Evolutionary conservation across 2,888 invertebrate species (phyloP).

Genomic region (Andrena bicolor): DNA sequence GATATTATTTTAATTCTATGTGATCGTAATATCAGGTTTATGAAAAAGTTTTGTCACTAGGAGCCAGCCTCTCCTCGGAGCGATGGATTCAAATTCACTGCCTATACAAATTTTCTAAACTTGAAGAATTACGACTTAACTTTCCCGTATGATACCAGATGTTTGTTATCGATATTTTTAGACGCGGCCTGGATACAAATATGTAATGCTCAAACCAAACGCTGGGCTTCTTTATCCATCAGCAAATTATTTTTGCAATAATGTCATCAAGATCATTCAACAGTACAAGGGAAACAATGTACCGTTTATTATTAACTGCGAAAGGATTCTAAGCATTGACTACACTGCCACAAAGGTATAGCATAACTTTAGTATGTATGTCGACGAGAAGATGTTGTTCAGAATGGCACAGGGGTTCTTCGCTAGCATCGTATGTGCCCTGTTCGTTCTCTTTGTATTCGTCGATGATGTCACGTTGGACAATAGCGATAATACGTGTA

Average conservation of each 20-base stretch:
- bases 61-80: background rate
- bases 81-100: background rate
- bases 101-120: background rate
- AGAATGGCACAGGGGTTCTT: too few relatives aligned
- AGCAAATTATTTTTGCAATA: constrained; percentile 88
- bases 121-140: background rate
- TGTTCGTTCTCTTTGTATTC: too few relatives aligned
- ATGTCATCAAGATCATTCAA: constrained; percentile 86
- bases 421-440: too few relatives aligned
- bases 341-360: constrained; percentile 88
- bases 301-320: constrained; percentile 89
- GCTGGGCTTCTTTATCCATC: constrained; percentile 90
- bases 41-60: background rate
- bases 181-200: constrained; percentile 85
- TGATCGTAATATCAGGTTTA: background rate
- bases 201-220: constrained; percentile 88
- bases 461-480: too few relatives aligned
- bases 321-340: constrained; percentile 88
- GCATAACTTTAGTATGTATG: background rate
- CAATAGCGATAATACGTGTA: too few relatives aligned
- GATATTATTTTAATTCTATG: background rate
- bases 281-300: constrained; percentile 84
- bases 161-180: constrained; percentile 72
- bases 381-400: too few relatives aligned
- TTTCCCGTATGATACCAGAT: background rate